phyloP scores from a whole-genome alignment of 2,888 invertebrate genomes.

The Mesorhabditis sp. region DNA sequence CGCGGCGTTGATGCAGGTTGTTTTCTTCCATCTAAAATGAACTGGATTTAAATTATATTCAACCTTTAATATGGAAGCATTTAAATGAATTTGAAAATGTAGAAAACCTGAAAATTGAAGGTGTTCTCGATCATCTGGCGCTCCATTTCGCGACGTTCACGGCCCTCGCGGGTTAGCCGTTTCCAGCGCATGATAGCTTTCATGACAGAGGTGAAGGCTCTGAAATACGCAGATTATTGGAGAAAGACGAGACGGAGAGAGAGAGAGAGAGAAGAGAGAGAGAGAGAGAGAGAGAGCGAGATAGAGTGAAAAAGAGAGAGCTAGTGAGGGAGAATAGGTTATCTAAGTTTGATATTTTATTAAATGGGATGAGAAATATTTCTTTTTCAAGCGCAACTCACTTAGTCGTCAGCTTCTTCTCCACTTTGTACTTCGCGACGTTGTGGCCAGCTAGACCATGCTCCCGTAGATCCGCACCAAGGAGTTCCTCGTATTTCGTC shows the following conservation, averaged over 20 bases:
- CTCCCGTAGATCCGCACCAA: conserved; percentile 46
- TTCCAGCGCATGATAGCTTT: background rate
- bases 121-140: background rate
- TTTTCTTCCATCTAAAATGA: background rate
- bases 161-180: background rate
- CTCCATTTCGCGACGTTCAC: background rate
- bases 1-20: too few relatives aligned
- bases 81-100: background rate
- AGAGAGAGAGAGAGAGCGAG: too few relatives aligned
- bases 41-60: background rate
- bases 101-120: background rate
- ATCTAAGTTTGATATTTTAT: too few relatives aligned
- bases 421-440: conserved; percentile 38
- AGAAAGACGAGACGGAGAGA: too few relatives aligned
- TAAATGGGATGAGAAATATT: background rate
- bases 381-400: conserved; percentile 10
- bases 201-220: background rate
- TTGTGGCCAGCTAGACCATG: conserved; percentile 44
- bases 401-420: conserved; percentile 42
- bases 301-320: too few relatives aligned
- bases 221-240: background rate
- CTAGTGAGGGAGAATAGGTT: too few relatives aligned
- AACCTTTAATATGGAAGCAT: too few relatives aligned
- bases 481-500: conserved; percentile 41
- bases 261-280: too few relatives aligned